Conservation (phyloP, 2,797 vertebrate species). For the Cossypha polioptera region DNA sequence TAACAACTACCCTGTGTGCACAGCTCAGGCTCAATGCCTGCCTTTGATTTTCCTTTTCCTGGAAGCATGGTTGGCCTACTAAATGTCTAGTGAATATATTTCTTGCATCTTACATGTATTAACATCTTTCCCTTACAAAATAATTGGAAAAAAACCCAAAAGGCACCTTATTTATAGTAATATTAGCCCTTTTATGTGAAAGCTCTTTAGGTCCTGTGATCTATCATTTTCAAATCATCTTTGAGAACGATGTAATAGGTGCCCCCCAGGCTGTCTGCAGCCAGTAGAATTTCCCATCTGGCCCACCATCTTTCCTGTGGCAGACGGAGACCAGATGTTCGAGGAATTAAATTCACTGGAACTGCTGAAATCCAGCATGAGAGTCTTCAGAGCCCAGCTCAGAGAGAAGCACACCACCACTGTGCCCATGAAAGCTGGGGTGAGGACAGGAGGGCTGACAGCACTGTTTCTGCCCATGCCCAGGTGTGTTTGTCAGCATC, state of each 20-base stretch:
- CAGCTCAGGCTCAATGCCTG: neutral
- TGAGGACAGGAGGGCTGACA: neutral
- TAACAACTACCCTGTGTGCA: neutral
- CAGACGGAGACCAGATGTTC: conserved; percentile 34
- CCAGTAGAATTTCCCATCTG: conserved; percentile 32
- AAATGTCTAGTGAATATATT: neutral
- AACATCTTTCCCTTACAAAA: neutral
- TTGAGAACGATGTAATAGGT: neutral
- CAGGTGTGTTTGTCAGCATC: neutral
- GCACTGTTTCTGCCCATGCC: neutral
- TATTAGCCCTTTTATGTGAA: neutral
- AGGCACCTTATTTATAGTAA: neutral
- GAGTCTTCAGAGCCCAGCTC: neutral
- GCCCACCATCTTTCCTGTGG: neutral
- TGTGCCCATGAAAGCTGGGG: neutral
- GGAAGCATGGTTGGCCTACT: neutral
- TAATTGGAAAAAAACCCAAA: neutral
- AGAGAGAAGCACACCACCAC: neutral
- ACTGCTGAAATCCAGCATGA: neutral
- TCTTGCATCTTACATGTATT: neutral
- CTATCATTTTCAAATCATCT: neutral
- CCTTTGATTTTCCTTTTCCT: neutral
- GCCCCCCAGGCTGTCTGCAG: neutral
- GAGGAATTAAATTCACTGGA: conserved; percentile 10
- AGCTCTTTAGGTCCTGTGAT: neutral